These are phyloP conservation scores for Glaucopsyche alexis DNA, from an alignment of 2,888 invertebrate species.

Conservation along the genomic window DNA sequence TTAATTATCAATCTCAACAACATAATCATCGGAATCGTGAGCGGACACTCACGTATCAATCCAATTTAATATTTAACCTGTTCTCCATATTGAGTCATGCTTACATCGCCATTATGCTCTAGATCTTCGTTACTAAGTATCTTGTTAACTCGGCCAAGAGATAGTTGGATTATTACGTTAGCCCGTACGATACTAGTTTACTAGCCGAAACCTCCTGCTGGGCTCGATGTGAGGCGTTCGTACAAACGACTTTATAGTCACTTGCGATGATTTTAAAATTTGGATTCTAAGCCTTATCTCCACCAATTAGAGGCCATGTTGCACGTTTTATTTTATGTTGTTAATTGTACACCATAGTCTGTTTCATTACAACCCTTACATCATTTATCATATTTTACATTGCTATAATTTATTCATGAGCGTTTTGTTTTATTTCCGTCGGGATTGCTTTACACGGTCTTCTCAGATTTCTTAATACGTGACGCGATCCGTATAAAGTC, in stretches of 20 bases:
- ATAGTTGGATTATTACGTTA: slow-evolving; percentile 74
- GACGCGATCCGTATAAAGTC: slow-evolving; percentile 66
- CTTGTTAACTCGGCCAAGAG: slow-evolving; percentile 60
- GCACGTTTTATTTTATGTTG: slow-evolving; percentile 45
- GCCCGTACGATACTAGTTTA: slow-evolving; percentile 71
- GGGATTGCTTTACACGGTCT: slow-evolving; percentile 69
- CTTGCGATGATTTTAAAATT: slow-evolving; percentile 48
- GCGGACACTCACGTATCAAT: slow-evolving; percentile 43
- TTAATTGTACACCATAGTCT: slow-evolving; percentile 62
- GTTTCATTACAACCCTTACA: slow-evolving; percentile 74
- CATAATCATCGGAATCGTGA: slow-evolving; percentile 73
- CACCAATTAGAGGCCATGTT: slow-evolving; percentile 23
- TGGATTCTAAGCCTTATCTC: slow-evolving; percentile 48
- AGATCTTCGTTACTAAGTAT: slow-evolving; percentile 48
- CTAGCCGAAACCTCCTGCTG: slow-evolving; percentile 74
- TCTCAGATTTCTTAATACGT: slow-evolving; percentile 74
- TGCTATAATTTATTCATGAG: slow-evolving; percentile 76
- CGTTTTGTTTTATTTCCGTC: slow-evolving; percentile 66
- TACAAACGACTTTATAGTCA: slow-evolving; percentile 57
- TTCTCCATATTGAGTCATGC: slow-evolving; percentile 37
- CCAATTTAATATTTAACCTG: slow-evolving; percentile 52
- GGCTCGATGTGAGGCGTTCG: slow-evolving; percentile 70
- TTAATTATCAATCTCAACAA: slow-evolving; percentile 74
- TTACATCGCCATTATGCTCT: slow-evolving; percentile 41
- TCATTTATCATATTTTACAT: slow-evolving; percentile 79